phyloP scores from a whole-genome alignment of 2,113 vertebrate genomes.

The Hystrix brachyura region DNA sequence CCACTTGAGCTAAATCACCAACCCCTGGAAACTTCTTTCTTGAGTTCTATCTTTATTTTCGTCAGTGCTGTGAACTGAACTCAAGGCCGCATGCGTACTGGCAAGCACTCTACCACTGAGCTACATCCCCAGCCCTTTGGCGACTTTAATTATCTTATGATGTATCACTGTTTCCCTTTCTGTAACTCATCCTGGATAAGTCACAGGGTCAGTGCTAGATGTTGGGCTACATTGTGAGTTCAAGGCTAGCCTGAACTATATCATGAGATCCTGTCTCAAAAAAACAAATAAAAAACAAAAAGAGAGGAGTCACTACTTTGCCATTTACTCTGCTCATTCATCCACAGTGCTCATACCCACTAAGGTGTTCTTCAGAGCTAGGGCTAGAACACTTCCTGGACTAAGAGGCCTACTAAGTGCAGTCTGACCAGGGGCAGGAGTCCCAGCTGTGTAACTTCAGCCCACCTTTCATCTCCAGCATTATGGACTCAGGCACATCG shows the following conservation, averaged over 20 bases:
- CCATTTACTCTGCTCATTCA: background rate
- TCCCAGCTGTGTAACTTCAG: background rate
- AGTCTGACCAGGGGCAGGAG: background rate
- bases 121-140: background rate
- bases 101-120: background rate
- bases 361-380: background rate
- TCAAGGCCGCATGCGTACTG: background rate
- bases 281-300: background rate
- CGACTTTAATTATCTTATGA: background rate
- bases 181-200: background rate
- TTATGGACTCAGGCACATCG: conserved; percentile 91
- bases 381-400: background rate
- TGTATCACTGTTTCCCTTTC: background rate
- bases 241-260: background rate
- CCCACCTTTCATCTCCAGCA: conserved; percentile 95
- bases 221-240: too few relatives aligned
- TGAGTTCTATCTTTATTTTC: background rate
- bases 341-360: background rate
- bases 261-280: background rate
- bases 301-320: background rate
- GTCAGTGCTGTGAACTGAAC: background rate
- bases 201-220: background rate
- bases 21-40: background rate
- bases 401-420: background rate
- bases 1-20: too few relatives aligned